Percentiles rank a stretch among this genome's conserved stretches.
Evolutionary conservation across 2,888 invertebrate species (phyloP).

Genomic region (Orthosia cruda): DNA sequence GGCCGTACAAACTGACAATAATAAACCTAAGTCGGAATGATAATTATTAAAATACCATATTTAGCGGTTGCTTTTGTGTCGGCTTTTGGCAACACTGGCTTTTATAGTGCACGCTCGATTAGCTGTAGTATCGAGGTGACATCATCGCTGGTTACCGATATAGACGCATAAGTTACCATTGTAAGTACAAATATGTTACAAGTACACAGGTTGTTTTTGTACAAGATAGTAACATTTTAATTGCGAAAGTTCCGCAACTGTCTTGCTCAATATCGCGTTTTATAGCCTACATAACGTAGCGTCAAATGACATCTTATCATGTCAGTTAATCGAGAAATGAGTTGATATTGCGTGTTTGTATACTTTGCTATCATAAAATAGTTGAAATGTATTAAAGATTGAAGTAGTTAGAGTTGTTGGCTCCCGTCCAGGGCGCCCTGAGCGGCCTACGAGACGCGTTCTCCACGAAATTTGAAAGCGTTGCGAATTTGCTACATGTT

Average conservation of each 20-base stretch:
- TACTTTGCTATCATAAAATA: constrained; percentile 74
- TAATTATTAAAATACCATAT: constrained; percentile 79
- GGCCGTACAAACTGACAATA: constrained; percentile 64
- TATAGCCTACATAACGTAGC: constrained; percentile 43
- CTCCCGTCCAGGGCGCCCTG: constrained; percentile 74
- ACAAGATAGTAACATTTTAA: constrained; percentile 42
- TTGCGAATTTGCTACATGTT: constrained; percentile 77
- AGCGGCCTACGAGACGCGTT: constrained; percentile 67
- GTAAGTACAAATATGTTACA: constrained; percentile 18
- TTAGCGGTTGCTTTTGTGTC: constrained; percentile 73
- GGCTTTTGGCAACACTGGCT: constrained; percentile 71
- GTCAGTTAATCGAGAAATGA: constrained; percentile 58
- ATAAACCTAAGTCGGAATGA: constrained; percentile 71
- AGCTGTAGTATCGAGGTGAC: constrained; percentile 70
- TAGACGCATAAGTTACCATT: constrained; percentile 51
- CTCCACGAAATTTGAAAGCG: constrained; percentile 78
- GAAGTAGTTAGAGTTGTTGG: constrained; percentile 77
- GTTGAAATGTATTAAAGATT: constrained; percentile 79
- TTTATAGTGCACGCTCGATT: constrained; percentile 73
- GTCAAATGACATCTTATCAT: constrained; percentile 60
- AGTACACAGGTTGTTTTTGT: constrained; percentile 2
- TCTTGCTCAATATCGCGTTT: constrained; percentile 48
- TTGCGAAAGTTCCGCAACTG: constrained; percentile 30
- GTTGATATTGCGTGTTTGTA: constrained; percentile 60
- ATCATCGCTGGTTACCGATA: constrained; percentile 66